Evolutionary conservation across 30 jellyfish, hydroid and myxozoan species (phyloP).

Genomic region (Chrysaora quinquecirrha): DNA sequence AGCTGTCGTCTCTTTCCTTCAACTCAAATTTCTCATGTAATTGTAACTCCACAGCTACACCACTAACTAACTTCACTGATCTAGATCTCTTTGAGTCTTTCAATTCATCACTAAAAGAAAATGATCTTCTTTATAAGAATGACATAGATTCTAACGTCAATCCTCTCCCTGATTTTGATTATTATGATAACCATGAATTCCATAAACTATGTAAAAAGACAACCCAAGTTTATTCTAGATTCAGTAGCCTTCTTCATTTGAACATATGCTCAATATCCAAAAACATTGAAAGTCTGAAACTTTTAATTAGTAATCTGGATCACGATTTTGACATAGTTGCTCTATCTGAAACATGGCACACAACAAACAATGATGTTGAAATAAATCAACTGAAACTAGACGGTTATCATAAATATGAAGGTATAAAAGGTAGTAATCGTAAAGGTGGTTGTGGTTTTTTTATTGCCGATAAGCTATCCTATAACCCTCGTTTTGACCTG

Average conservation of each 20-base stretch:
- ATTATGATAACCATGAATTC: conserved; percentile 7
- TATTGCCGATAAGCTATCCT: conserved; percentile 8
- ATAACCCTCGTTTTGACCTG: conserved; percentile 8
- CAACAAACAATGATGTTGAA: background rate
- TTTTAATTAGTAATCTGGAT: no score
- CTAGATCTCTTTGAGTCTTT: background rate
- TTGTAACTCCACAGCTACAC: no score
- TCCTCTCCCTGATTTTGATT: no score
- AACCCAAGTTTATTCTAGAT: no score
- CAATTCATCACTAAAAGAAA: background rate
- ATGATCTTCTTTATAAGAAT: background rate
- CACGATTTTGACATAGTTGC: background rate
- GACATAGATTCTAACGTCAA: background rate
- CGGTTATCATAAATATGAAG: conserved; percentile 11
- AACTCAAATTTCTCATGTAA: background rate
- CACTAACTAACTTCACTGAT: background rate
- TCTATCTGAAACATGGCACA: background rate
- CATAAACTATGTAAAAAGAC: background rate
- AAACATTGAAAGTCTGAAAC: no score
- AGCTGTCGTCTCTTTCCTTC: background rate
- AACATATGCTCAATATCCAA: no score
- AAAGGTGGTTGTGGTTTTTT: conserved; percentile 31
- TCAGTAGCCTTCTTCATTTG: no score
- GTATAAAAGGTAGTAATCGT: conserved; percentile 5
- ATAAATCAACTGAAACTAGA: no score